Base-by-base conservation (phyloP, 1,140 invertebrate species). In the Saccostrea glomerata region DNA sequence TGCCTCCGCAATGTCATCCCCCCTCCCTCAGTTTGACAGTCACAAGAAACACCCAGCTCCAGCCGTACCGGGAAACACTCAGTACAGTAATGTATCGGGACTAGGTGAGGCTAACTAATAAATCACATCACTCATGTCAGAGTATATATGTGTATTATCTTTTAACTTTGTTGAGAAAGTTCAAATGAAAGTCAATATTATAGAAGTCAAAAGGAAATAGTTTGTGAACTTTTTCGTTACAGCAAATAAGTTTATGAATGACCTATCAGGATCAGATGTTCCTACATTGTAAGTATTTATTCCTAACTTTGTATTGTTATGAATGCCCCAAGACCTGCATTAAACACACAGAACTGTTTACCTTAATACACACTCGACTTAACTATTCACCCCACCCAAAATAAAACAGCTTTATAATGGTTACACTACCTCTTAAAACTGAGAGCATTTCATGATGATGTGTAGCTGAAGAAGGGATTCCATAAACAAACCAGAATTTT, bases 11-110 rank as follows among this genome's bases (percentile, higher is more conserved):
- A 88, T 40, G 20, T 87, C 84, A 7, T 89, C 91, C 9, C 88
- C 87, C 54, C 88, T 56, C 60, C 63, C 89, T 55, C 56, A 87
- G 54, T 56, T 84, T n/a, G 82, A 87, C n/a, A 77, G 87, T n/a
- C 84, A 86, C 11, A 82, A 86, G 66, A 88, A 88, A 73, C 77
- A 56, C 30, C 70, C 82, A 0, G 54, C 82, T 20, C 82, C 82
- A 23, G 63, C 23, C 85, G 77, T 58, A 54, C 40, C 85, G 73
- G 54, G 84, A 86, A 85, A 77, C 86, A 89, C 90, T 40, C 40
- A 88, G 4, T 92, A 92, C 86, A 89, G 90, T 82, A 92, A 92
- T 87, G 91, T 92, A 60, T 90, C 85, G 85, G 90, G 90, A 60
- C 84, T 93, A 90, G 91, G 92, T 93, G 86, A 88, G 90, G 66